Conservation (phyloP, 2,888 invertebrate genomes). For the Panopea generosa region DNA sequence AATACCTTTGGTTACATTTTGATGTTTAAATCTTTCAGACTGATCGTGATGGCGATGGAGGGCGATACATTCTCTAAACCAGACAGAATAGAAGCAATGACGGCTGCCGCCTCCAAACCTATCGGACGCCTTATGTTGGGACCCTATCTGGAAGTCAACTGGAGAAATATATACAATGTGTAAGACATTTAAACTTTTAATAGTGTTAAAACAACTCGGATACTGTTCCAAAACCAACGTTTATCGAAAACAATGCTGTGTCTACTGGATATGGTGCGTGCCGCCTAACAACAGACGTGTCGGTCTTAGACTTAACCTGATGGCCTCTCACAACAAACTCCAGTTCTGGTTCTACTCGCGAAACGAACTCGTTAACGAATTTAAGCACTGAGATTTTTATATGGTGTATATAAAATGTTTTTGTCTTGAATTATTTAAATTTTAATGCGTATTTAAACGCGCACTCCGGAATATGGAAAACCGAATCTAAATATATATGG, state of each 20-base stretch:
- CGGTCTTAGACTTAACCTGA: too few species aligned
- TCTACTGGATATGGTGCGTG: constrained; percentile 24
- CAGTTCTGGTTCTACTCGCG: too few species aligned
- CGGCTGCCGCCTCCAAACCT: constrained; percentile 60
- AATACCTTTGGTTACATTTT: not conserved
- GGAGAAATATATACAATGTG: constrained; percentile 89
- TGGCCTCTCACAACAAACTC: too few species aligned
- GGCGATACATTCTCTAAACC: constrained; percentile 36
- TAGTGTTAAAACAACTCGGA: not conserved
- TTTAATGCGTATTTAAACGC: too few species aligned
- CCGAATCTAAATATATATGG: too few species aligned
- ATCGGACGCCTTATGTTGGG: constrained; percentile 69
- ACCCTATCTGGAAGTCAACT: constrained; percentile 68
- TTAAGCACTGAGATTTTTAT: too few species aligned
- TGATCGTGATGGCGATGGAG: constrained; percentile 13
- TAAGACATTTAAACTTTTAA: constrained; percentile 39
- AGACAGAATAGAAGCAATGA: constrained; percentile 59
- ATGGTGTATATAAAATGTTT: too few species aligned
- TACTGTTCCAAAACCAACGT: not conserved
- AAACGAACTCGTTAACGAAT: too few species aligned
- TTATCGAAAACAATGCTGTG: not conserved
- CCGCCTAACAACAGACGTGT: not conserved
- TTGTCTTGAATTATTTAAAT: too few species aligned
- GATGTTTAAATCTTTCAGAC: constrained; percentile 4
- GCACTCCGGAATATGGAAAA: too few species aligned